Base-by-base conservation (phyloP, 2,113 vertebrate species). In the Ctenodactylus gundi region DNA sequence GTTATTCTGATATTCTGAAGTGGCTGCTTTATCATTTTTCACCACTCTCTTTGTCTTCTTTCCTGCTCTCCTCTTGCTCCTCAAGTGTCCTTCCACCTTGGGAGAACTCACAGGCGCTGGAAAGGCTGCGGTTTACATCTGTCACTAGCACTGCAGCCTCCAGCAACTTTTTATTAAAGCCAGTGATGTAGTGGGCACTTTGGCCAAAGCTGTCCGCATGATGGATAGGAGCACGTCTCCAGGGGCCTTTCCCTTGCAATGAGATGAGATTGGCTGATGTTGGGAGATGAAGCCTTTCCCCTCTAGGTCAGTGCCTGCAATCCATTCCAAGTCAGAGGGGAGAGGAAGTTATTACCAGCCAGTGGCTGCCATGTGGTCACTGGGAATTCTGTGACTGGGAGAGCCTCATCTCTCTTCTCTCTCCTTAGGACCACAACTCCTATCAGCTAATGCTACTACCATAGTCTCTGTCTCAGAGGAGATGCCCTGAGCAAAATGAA, bases 131-230 rank as follows among this genome's bases (percentile, higher is more conserved):
- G 95, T 90, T 95, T 95, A 88, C 97, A 95, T 97, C 97, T 93
- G 88, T 97, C 97, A 96, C 96, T 90, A 85, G 95, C 49, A 62
- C 96, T 92, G 90, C 95, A 96, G 97, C 97, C 97, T 97, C 97
- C 94, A 97, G 97, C 97, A 97, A 97, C 97, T 96, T 97, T 97
- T 97, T 96, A 97, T 97, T 96, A 97, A 97, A 97, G 92, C 96
- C 94, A 94, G 93, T 97, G 97, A 97, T 97, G 94, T 96, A 97
- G 96, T 97, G 93, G 97, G 97, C 85, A 97, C 97, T 95, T 96
- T 96, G 97, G 97, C 97, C 96, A 97, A 97, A 97, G 95, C 97
- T 97, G 97, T 97, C 97, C 85, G 44, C 88, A 97, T 97, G 97
- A 97, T 97, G 94, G 97, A 97, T 97, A 96, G 95, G 94, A 97